These are phyloP conservation scores for Ostrea edulis DNA, from an alignment of 1,140 invertebrate species.

Conservation along the genomic window DNA sequence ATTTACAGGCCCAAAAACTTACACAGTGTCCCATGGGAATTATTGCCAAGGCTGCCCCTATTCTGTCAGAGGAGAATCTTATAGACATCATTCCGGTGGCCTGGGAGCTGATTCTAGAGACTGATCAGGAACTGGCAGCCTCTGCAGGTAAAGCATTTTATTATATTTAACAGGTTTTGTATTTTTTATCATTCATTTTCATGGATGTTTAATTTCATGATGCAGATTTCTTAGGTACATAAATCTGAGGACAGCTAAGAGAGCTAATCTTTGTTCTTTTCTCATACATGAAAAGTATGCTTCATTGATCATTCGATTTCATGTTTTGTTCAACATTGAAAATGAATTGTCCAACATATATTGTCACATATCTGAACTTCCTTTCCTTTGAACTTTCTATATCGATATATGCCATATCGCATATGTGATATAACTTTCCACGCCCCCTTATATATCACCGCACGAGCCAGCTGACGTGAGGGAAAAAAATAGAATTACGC, in stretches of 20 bases:
- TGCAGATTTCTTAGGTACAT: too few species aligned
- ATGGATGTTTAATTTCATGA: background rate
- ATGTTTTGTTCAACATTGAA: too few species aligned
- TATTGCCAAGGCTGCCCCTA: constrained; percentile 94
- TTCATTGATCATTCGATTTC: too few species aligned
- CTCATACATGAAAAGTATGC: background rate
- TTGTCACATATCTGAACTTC: too few species aligned
- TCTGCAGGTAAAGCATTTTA: constrained; percentile 77
- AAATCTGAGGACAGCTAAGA: too few species aligned
- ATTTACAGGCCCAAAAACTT: constrained; percentile 87
- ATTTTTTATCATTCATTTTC: background rate
- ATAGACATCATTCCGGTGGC: constrained; percentile 92
- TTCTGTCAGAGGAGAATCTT: constrained; percentile 93
- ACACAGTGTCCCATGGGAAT: constrained; percentile 94
- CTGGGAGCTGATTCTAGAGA: constrained; percentile 95
- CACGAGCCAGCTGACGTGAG: too few species aligned
- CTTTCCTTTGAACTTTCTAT: too few species aligned
- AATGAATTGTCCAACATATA: too few species aligned
- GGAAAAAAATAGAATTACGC: too few species aligned
- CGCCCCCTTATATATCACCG: too few species aligned
- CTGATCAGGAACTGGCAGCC: constrained; percentile 82
- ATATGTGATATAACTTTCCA: too few species aligned
- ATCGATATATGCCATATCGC: too few species aligned
- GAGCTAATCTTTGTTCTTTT: background rate
- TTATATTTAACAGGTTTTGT: background rate